phyloP scores from a whole-genome alignment of 2,797 vertebrate species.

The Arctocebus calabarensis region DNA sequence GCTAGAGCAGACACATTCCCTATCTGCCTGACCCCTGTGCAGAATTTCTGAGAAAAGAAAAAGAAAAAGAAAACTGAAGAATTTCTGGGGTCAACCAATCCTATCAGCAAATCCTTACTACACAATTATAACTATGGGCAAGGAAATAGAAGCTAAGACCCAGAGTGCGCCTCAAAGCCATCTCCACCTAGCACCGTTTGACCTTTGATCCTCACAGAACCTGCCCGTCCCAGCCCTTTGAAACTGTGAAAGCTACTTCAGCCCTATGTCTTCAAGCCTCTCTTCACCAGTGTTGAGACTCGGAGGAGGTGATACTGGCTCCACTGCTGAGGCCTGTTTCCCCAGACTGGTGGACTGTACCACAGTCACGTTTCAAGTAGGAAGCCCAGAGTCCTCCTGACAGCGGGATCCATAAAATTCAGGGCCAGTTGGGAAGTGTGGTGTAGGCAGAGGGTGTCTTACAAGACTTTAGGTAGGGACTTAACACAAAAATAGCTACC shows the following conservation, averaged over 20 bases:
- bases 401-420: neutral
- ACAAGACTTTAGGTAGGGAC: neutral
- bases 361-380: neutral
- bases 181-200: neutral
- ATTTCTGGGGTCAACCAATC: neutral
- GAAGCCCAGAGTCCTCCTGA: neutral
- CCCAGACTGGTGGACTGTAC: neutral
- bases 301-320: neutral
- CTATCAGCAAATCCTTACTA: neutral
- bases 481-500: neutral
- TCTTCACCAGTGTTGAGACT: neutral
- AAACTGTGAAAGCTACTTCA: neutral
- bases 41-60: neutral
- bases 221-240: neutral
- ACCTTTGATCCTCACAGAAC: neutral
- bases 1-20: neutral
- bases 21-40: neutral
- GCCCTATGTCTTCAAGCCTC: neutral
- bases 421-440: neutral
- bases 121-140: neutral
- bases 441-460: neutral
- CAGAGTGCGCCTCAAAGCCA: neutral
- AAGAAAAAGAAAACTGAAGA: neutral
- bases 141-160: neutral
- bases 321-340: neutral